A percentile compares a stretch with the other conserved stretches of the same genome.
Evolutionary conservation across 2,888 invertebrate genomes (phyloP).

Genomic region (Chorisops tibialis): DNA sequence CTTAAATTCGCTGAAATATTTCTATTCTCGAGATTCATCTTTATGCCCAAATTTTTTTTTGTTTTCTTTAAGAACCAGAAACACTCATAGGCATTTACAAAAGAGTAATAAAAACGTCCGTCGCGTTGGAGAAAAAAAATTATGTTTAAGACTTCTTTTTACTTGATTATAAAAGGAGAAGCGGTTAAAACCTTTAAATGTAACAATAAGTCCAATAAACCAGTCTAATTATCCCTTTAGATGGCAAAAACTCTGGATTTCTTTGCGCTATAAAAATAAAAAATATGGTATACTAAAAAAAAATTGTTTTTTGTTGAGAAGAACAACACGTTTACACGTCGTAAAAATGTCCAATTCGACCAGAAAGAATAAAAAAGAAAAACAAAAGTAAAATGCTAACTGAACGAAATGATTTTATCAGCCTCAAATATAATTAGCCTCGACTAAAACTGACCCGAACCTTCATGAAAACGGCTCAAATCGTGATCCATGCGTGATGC

Average conservation of each 20-base stretch:
- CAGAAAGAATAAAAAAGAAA: not conserved
- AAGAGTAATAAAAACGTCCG: slow-evolving; percentile 13
- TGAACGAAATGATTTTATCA: not conserved
- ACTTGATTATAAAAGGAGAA: slow-evolving; percentile 7
- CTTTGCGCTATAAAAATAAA: slow-evolving; percentile 3
- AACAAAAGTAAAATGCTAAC: not conserved
- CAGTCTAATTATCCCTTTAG: slow-evolving; percentile 17
- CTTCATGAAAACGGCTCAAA: too few species aligned
- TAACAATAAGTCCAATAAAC: slow-evolving; percentile 23
- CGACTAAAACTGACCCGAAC: not conserved
- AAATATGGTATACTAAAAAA: not conserved
- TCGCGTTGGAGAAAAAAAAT: slow-evolving; percentile 1
- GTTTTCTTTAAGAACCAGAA: slow-evolving; percentile 10
- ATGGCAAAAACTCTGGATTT: slow-evolving; percentile 1
- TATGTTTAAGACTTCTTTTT: too few species aligned
- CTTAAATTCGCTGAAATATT: slow-evolving; percentile 6
- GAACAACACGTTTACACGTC: slow-evolving; percentile 1
- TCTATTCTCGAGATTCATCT: slow-evolving; percentile 4
- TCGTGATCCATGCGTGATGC: too few species aligned
- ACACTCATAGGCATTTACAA: slow-evolving; percentile 5
- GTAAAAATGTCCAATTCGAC: slow-evolving; percentile 5
- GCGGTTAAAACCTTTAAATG: slow-evolving; percentile 7
- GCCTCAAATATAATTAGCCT: not conserved
- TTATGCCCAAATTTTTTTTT: slow-evolving; percentile 1
- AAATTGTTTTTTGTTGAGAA: not conserved